Evolutionary conservation across 2,113 vertebrate species (phyloP), one percentile per base, ranked within the genome.

Genomic region (Pituophis catenifer): DNA sequence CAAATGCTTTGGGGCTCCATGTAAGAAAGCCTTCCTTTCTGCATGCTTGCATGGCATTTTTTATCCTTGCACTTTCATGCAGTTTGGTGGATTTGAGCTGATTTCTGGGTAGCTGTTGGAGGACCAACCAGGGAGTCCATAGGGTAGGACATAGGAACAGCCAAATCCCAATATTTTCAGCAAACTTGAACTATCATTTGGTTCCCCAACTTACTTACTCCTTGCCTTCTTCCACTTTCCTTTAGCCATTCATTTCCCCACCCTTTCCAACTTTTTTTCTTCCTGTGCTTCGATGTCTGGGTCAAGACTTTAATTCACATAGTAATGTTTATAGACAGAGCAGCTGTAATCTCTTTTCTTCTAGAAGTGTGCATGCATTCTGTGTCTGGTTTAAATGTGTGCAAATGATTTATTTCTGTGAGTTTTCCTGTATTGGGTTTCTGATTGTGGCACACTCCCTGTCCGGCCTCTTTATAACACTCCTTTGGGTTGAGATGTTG

Each of bases 361-460:
- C 88, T 89, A 90, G 75, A 92, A 90, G 91, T 90, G 86, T 94
- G 93, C 93, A 92, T 92, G 93, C 88, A 65, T 55, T 87, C 53
- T 81, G 19, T 94, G 93, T 90, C 93, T 88, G 44, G 93, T 92
- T 90, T 70, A n/a, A 57, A 55, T 70, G 57, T 94, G 88, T 87
- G 75, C 91, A 86, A 85, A 53, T 85, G 50, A 58, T 38, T 88
- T 90, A 81, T 92, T 70, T 86, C 54, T 87, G 58, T 92, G 33
- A 90, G 57, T 81, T 23, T 17, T 70, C 29, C 75, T 1, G 70
- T 90, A n/a, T 90, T 87, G 91, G 91, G 55, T 90, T 48, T 89
- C 53, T 70, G 88, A 65, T 92, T n/a, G 91, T 91, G 81, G 62
- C 57, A 87, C n/a, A n/a, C 58, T 87, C 81, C 17, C 50, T 90